A percentile compares a stretch with the other conserved stretches of the same genome.
phyloP scores from a whole-genome alignment of 2,113 vertebrate genomes.

The Gulo gulo region DNA sequence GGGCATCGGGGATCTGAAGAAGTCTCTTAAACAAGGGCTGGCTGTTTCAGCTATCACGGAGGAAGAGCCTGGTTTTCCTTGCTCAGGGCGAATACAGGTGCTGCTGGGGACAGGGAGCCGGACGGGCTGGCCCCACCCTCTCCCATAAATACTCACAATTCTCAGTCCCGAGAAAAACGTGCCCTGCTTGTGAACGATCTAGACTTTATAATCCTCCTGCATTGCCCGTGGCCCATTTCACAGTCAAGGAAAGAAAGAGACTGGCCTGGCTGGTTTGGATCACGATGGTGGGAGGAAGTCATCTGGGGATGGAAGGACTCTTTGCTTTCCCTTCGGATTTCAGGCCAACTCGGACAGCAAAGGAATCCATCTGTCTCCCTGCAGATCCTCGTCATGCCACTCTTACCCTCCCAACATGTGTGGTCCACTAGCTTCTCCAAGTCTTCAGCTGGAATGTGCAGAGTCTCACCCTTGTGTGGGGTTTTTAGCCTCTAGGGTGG shows the following conservation, averaged over 20 bases:
- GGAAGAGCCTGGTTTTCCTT: background rate
- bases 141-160: background rate
- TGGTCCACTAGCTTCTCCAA: background rate
- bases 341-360: background rate
- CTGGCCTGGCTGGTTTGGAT: background rate
- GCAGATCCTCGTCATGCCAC: background rate
- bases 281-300: background rate
- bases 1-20: background rate
- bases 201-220: background rate
- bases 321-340: conserved; percentile 17
- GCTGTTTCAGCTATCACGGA: background rate
- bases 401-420: background rate
- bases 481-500: background rate
- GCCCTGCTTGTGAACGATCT: background rate
- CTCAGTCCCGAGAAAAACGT: background rate
- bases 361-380: background rate
- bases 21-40: background rate
- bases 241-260: background rate
- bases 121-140: background rate
- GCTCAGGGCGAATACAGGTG: background rate
- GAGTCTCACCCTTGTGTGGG: background rate
- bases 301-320: background rate
- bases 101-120: no score
- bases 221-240: background rate
- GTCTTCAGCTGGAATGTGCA: background rate